Conservation (phyloP, 2,113 vertebrate genomes). For the Pluvialis apricaria region DNA sequence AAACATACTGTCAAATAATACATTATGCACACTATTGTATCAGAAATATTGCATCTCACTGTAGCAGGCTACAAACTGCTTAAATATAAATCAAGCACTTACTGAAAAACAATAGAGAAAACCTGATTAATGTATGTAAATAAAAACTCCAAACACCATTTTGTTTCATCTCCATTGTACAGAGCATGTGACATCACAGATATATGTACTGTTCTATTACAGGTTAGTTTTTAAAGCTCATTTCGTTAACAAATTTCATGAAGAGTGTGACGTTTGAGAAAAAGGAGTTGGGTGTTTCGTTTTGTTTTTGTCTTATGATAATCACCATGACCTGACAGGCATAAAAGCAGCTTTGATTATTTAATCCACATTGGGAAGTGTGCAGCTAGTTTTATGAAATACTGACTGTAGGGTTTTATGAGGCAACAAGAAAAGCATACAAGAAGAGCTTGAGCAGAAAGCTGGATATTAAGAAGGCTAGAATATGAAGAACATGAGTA, state of each 20-base stretch:
- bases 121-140: background rate
- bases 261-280: background rate
- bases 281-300: background rate
- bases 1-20: background rate
- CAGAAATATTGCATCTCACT: background rate
- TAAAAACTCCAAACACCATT: background rate
- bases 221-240: background rate
- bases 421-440: background rate
- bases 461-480: background rate
- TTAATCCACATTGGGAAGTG: background rate
- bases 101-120: background rate
- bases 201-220: background rate
- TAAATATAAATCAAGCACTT: constrained; percentile 35
- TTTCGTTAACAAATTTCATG: background rate
- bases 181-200: background rate
- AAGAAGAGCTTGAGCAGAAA: background rate
- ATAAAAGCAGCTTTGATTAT: background rate
- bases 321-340: background rate
- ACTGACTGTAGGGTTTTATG: background rate
- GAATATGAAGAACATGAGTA: background rate
- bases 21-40: background rate
- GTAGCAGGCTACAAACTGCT: background rate
- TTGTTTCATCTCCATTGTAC: background rate
- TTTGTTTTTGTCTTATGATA: background rate
- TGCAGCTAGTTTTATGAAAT: background rate